A percentile compares a stretch with the other conserved stretches of the same genome.
phyloP scores from a whole-genome alignment of 2,113 vertebrate species.

The Ammodytes marinus region DNA sequence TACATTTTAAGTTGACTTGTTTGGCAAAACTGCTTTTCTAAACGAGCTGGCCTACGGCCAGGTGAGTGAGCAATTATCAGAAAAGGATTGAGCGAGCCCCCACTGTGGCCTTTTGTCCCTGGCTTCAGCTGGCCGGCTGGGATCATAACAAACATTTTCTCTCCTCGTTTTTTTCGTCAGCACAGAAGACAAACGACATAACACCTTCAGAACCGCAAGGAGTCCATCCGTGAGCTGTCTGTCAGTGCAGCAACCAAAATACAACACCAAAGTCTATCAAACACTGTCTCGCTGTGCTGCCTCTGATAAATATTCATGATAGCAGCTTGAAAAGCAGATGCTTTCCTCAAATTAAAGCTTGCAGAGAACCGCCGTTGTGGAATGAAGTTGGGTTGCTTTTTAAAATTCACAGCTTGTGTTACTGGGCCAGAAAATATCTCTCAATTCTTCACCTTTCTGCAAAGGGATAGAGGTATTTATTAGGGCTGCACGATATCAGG shows the following conservation, averaged over 20 bases:
- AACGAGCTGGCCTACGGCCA: slow-evolving; percentile 51
- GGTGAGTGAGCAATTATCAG: slow-evolving; percentile 77
- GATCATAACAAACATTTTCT: slow-evolving; percentile 71
- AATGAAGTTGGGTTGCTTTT: slow-evolving; percentile 78
- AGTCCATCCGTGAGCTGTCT: slow-evolving; percentile 48
- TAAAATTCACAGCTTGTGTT: slow-evolving; percentile 73
- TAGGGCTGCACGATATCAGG: no score
- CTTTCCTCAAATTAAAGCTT: slow-evolving; percentile 79
- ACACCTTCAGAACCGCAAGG: slow-evolving; percentile 58
- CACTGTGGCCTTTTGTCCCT: slow-evolving; percentile 63
- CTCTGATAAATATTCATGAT: slow-evolving; percentile 83
- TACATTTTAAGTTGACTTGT: slow-evolving; percentile 44
- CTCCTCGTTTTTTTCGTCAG: slow-evolving; percentile 37
- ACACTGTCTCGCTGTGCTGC: slow-evolving; percentile 65
- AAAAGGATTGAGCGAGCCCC: slow-evolving; percentile 58
- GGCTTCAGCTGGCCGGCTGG: slow-evolving; percentile 41
- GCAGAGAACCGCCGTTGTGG: slow-evolving; percentile 69
- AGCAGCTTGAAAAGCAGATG: slow-evolving; percentile 81
- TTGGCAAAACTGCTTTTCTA: slow-evolving; percentile 41
- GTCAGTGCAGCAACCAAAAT: slow-evolving; percentile 36
- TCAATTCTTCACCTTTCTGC: slow-evolving; percentile 50
- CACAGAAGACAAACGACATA: slow-evolving; percentile 27
- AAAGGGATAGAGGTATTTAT: neutral
- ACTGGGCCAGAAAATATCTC: slow-evolving; percentile 37
- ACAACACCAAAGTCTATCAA: slow-evolving; percentile 66